Conservation (phyloP, 2,797 vertebrate genomes). For the Pantherophis vulpinus region DNA sequence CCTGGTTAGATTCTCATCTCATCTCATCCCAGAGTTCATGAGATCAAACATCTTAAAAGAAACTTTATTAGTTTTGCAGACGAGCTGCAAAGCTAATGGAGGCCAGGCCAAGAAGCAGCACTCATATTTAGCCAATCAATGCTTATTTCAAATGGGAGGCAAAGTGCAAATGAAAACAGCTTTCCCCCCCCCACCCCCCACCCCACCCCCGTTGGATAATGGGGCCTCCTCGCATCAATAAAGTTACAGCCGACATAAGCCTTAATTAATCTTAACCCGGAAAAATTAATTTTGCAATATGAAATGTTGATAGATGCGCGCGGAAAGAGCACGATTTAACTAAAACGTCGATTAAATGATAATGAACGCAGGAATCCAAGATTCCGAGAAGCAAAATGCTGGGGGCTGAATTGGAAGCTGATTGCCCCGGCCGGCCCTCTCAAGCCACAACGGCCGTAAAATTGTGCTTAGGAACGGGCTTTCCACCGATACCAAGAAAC, state of each 20-base stretch:
- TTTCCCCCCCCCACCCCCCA: no score
- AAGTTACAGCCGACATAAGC: background rate
- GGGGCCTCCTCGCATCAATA: background rate
- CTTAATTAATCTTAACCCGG: background rate
- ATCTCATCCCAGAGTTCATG: background rate
- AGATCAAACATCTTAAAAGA: background rate
- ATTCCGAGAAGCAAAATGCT: background rate
- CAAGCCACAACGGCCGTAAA: background rate
- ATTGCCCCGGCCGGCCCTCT: background rate
- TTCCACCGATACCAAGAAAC: background rate
- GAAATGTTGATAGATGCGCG: background rate
- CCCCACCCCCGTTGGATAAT: background rate
- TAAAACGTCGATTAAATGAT: background rate
- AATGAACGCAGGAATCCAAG: background rate
- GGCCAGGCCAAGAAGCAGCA: background rate
- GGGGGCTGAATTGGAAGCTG: background rate
- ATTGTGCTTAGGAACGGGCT: background rate
- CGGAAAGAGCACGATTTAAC: background rate
- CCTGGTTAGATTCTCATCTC: no score
- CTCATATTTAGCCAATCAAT: background rate
- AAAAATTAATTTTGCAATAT: background rate
- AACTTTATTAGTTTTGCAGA: background rate
- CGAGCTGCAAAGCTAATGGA: background rate
- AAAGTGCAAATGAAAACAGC: background rate
- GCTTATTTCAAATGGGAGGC: background rate